Evolutionary conservation across 2,888 invertebrate species (phyloP).

Genomic region (Abscondita cerata): DNA sequence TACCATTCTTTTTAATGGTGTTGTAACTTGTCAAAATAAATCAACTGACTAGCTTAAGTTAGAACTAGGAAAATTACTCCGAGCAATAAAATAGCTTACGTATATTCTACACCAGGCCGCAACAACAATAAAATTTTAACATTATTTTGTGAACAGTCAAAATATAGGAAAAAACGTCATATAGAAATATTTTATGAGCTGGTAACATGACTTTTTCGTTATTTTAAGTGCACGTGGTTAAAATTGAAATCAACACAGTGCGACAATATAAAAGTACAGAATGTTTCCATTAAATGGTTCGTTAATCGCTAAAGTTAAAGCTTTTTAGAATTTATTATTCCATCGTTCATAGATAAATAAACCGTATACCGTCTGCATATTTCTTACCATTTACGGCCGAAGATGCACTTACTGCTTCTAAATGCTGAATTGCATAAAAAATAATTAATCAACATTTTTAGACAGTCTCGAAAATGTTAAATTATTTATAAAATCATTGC

Average conservation of each 20-base stretch:
- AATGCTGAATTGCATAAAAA: too few relatives aligned
- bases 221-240: constrained; percentile 15
- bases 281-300: constrained; percentile 11
- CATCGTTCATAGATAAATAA: constrained; percentile 22
- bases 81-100: too few relatives aligned
- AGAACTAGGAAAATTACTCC: too few relatives aligned
- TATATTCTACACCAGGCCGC: neutral
- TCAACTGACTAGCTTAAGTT: too few relatives aligned
- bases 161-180: neutral
- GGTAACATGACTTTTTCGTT: constrained; percentile 12
- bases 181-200: constrained; percentile 20
- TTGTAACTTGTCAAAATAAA: too few relatives aligned
- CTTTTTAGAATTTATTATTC: constrained; percentile 21
- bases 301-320: constrained; percentile 15
- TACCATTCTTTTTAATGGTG: too few relatives aligned
- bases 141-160: neutral
- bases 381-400: constrained; percentile 21
- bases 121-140: constrained; percentile 1
- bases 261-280: constrained; percentile 9
- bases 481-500: constrained; percentile 7
- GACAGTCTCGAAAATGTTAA: neutral
- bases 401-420: constrained; percentile 13
- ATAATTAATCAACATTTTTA: too few relatives aligned
- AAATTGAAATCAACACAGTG: neutral
- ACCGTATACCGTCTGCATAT: constrained; percentile 22